Percentiles rank a stretch among this genome's conserved stretches.
Conservation (phyloP, 1,140 invertebrate genomes). For the Bombus haemorrhoidalis region DNA sequence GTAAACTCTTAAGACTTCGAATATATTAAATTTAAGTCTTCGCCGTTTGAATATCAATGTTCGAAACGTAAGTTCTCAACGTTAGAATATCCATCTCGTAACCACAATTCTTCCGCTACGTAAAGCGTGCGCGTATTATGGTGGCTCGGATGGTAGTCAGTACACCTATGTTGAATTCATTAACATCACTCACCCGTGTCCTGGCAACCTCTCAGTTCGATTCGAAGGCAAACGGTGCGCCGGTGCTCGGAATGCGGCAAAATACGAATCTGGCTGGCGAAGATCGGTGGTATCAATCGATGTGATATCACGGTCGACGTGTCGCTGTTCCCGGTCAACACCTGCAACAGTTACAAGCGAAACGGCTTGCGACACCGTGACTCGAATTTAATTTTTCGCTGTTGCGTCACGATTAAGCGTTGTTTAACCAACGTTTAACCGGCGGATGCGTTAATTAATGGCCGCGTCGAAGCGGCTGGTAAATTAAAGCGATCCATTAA, state of each 20-base stretch:
- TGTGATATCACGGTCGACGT: conserved; percentile 87
- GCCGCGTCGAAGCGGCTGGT: neutral
- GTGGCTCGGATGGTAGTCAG: neutral
- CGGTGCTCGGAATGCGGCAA: conserved; percentile 87
- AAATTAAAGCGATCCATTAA: conserved; percentile 30
- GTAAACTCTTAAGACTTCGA: too few species aligned
- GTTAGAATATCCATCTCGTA: neutral
- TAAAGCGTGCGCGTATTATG: neutral
- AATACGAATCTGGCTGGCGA: conserved; percentile 86
- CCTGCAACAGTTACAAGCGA: conserved; percentile 76
- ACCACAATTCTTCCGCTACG: too few species aligned
- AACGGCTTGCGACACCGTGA: conserved; percentile 1
- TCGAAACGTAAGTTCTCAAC: neutral
- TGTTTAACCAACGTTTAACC: conserved; percentile 19
- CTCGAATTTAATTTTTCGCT: conserved; percentile 10
- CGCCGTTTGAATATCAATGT: neutral
- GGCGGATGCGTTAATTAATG: conserved; percentile 17
- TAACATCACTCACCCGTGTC: conserved; percentile 83
- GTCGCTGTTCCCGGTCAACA: conserved; percentile 87
- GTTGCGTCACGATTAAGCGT: neutral
- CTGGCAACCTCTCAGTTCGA: conserved; percentile 87
- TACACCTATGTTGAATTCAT: neutral
- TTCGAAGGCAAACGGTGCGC: conserved; percentile 87
- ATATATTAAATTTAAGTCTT: neutral
- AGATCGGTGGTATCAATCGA: conserved; percentile 85